phyloP scores from a whole-genome alignment of 2,113 vertebrate genomes.

The Elaphurus davidianus region DNA sequence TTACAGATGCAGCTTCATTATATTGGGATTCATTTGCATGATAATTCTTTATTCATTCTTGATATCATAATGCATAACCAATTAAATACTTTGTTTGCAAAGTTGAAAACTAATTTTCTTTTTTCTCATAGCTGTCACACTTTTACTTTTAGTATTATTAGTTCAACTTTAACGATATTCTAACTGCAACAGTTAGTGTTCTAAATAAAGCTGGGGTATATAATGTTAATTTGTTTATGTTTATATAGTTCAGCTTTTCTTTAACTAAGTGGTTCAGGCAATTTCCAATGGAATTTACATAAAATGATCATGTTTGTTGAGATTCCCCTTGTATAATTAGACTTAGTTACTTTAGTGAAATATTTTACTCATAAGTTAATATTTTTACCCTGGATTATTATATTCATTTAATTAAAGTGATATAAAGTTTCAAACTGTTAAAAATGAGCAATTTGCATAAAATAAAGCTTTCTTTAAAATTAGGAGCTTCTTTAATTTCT shows the following conservation, averaged over 20 bases:
- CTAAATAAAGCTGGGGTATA: constrained; percentile 52
- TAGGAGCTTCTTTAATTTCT: not conserved
- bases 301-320: constrained; percentile 10
- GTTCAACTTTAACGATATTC: constrained; percentile 41
- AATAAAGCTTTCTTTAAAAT: not conserved
- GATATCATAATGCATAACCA: constrained; percentile 33
- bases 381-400: not conserved
- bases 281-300: constrained; percentile 53
- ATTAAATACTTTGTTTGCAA: constrained; percentile 58
- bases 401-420: not conserved
- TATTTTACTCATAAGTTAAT: not conserved
- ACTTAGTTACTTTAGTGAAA: not conserved
- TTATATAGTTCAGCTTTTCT: constrained; percentile 48
- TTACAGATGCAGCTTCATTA: not conserved
- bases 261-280: constrained; percentile 71
- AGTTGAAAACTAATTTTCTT: constrained; percentile 20
- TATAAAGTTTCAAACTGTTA: not conserved
- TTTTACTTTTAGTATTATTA: constrained; percentile 29
- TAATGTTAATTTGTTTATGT: constrained; percentile 65
- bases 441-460: not conserved
- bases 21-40: constrained; percentile 44
- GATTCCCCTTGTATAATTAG: not conserved
- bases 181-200: constrained; percentile 64
- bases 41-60: constrained; percentile 12
- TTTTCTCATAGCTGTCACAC: constrained; percentile 33